These are phyloP conservation scores for Chaetophractus vellerosus DNA, from an alignment of 2,797 vertebrate genomes.

Conservation along the genomic window DNA sequence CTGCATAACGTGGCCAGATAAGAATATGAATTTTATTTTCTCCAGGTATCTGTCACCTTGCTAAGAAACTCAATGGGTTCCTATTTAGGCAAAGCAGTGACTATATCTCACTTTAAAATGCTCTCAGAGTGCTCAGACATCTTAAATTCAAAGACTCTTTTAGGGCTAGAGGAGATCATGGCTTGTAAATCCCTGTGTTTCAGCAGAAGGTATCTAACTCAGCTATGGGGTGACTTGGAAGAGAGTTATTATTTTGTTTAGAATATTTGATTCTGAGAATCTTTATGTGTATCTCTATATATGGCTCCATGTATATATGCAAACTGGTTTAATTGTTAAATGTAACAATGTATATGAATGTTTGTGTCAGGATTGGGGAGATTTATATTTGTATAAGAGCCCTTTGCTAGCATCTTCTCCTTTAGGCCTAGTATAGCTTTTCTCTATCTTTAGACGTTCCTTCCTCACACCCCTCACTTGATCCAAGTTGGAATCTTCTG, in stretches of 20 bases:
- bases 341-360: background rate
- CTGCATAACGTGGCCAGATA: background rate
- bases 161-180: slow-evolving; percentile 51
- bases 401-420: background rate
- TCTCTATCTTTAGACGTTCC: background rate
- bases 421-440: background rate
- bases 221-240: background rate
- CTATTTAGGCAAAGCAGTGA: background rate
- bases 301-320: background rate
- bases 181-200: slow-evolving; percentile 6
- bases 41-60: slow-evolving; percentile 41
- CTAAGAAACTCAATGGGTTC: slow-evolving; percentile 38
- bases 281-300: background rate
- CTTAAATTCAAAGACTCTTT: slow-evolving; percentile 34
- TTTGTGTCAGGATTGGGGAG: background rate
- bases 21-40: slow-evolving; percentile 46
- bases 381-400: background rate
- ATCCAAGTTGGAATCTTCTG: background rate
- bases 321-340: background rate
- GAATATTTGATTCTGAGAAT: background rate
- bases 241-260: background rate
- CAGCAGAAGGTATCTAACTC: slow-evolving; percentile 13
- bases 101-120: slow-evolving; percentile 13
- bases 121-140: slow-evolving; percentile 22
- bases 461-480: background rate